These are phyloP conservation scores for Tinamus guttatus DNA, from an alignment of 2,113 vertebrate genomes.

Conservation along the genomic window DNA sequence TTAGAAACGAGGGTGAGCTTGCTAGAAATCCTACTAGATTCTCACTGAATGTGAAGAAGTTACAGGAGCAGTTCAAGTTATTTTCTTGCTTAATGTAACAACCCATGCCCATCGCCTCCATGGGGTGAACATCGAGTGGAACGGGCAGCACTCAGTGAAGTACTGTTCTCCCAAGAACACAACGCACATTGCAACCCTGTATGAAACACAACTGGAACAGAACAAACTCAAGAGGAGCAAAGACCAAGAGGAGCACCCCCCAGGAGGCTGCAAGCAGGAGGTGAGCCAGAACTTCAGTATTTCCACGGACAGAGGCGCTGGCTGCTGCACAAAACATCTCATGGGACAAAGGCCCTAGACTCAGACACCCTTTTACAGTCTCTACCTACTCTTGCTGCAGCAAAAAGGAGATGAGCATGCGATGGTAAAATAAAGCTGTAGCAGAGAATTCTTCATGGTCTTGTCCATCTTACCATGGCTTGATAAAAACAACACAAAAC, in stretches of 20 bases:
- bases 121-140: slow-evolving; percentile 45
- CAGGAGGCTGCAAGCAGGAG: background rate
- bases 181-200: background rate
- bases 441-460: too few species aligned
- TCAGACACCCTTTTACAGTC: background rate
- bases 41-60: slow-evolving; percentile 19
- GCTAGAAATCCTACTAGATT: slow-evolving; percentile 15
- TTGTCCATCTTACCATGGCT: too few species aligned
- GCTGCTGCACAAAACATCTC: background rate
- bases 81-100: slow-evolving; percentile 65
- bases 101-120: slow-evolving; percentile 45
- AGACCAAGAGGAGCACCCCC: background rate
- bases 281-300: background rate
- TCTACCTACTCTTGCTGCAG: background rate
- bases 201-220: background rate
- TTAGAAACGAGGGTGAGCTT: slow-evolving; percentile 32
- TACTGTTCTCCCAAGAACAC: slow-evolving; percentile 15
- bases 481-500: too few species aligned
- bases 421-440: too few species aligned
- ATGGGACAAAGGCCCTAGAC: background rate
- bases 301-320: background rate
- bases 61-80: slow-evolving; percentile 46
- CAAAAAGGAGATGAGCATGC: background rate
- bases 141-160: slow-evolving; percentile 44
- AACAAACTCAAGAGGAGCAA: background rate